phyloP scores from a whole-genome alignment of 2,113 vertebrate genomes.

The Ellobius talpinus region DNA sequence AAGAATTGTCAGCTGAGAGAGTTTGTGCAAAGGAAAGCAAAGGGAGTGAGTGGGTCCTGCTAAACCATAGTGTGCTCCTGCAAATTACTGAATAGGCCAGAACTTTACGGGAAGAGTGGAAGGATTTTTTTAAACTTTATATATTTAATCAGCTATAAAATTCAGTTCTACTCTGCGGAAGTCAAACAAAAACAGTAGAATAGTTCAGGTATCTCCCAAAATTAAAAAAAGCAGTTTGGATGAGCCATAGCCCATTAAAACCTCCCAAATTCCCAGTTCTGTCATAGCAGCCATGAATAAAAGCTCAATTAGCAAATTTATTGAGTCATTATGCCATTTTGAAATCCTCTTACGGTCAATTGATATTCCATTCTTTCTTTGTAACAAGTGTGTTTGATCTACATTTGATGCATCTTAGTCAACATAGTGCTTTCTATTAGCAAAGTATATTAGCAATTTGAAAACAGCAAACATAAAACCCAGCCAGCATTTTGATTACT shows the following conservation, averaged over 20 bases:
- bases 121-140: background rate
- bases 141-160: slow-evolving; percentile 29
- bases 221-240: slow-evolving; percentile 5
- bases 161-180: background rate
- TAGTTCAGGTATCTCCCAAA: background rate
- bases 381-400: background rate
- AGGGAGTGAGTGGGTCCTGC: background rate
- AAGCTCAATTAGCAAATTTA: background rate
- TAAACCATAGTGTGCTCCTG: background rate
- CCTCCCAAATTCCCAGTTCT: background rate
- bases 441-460: background rate
- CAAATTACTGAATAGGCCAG: too few relatives aligned
- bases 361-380: background rate
- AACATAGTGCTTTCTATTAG: background rate
- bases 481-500: background rate
- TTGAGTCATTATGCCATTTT: background rate
- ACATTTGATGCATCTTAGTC: background rate
- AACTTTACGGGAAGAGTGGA: background rate
- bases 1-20: background rate
- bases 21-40: background rate
- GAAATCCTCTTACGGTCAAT: background rate
- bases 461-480: slow-evolving; percentile 1
- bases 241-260: slow-evolving; percentile 2
- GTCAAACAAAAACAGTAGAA: slow-evolving; percentile 1
- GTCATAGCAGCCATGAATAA: background rate